These are phyloP conservation scores for Hydropsyche betteni DNA, from an alignment of 2,888 invertebrate genomes.

Conservation along the genomic window DNA sequence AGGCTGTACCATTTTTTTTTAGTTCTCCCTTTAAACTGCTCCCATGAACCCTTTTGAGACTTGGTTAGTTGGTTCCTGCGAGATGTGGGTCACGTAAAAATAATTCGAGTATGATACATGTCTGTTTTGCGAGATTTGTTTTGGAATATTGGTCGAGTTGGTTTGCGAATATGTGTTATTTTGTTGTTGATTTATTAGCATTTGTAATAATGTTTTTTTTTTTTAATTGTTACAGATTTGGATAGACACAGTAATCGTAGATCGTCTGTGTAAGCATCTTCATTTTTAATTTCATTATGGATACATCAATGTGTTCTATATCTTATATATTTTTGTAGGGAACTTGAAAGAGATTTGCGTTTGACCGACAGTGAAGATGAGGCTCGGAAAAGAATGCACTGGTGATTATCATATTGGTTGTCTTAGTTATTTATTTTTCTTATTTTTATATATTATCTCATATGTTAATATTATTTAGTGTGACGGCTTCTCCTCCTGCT, in stretches of 20 bases:
- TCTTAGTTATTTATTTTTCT: neutral
- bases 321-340: constrained; percentile 59
- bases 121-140: neutral
- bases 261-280: constrained; percentile 64
- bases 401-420: constrained; percentile 40
- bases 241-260: constrained; percentile 61
- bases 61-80: too few species aligned
- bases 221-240: constrained; percentile 62
- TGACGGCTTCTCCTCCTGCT: constrained; percentile 63
- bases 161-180: neutral
- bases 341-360: constrained; percentile 74
- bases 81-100: too few species aligned
- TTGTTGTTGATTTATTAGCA: neutral
- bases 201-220: constrained; percentile 48
- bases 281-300: constrained; percentile 5
- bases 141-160: too few species aligned
- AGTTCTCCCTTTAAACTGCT: too few species aligned
- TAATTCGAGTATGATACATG: neutral
- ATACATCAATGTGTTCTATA: constrained; percentile 12
- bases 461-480: constrained; percentile 54
- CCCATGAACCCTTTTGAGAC: too few species aligned
- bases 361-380: constrained; percentile 86
- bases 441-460: neutral
- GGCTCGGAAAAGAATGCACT: constrained; percentile 54
- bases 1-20: too few species aligned